Evolutionary conservation across 2,888 invertebrate species (phyloP).

Genomic region (Buathra laborator): DNA sequence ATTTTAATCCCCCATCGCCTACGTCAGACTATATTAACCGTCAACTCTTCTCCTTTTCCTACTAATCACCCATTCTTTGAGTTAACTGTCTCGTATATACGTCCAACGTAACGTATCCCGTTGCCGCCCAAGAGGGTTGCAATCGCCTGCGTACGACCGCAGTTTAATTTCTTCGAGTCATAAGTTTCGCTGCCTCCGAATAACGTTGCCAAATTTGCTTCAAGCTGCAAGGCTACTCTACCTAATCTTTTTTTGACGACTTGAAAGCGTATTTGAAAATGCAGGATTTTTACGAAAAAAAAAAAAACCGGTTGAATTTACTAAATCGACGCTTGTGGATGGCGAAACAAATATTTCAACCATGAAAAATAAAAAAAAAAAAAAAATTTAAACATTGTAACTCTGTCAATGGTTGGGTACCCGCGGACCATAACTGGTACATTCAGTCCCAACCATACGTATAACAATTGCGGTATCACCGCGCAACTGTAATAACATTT

Average conservation of each 20-base stretch:
- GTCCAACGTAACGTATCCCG: conserved; percentile 3
- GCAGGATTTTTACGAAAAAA: background rate
- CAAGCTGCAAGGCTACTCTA: background rate
- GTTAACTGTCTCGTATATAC: conserved; percentile 4
- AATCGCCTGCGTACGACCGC: conserved; percentile 48
- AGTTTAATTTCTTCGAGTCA: conserved; percentile 60
- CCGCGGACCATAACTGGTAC: background rate
- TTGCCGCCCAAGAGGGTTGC: conserved; percentile 36
- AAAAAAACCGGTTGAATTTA: background rate
- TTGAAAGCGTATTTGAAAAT: too few relatives aligned
- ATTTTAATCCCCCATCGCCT: conserved; percentile 78
- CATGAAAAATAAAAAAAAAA: background rate
- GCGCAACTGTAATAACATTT: conserved; percentile 56
- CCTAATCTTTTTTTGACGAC: too few relatives aligned
- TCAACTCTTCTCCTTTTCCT: conserved; percentile 56
- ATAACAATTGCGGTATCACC: conserved; percentile 40
- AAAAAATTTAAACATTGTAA: background rate
- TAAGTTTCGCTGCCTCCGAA: conserved; percentile 73
- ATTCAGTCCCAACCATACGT: conserved; percentile 32
- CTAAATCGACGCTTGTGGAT: background rate
- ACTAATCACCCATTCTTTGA: conserved; percentile 41
- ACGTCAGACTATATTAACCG: conserved; percentile 73
- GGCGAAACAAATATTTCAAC: background rate
- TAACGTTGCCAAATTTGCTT: conserved; percentile 72
- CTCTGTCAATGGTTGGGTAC: background rate